Percentiles rank a stretch among this genome's conserved stretches.
These are phyloP conservation scores for Drosophila infuscata DNA, from an alignment of 2,888 invertebrate genomes.

Conservation along the genomic window DNA sequence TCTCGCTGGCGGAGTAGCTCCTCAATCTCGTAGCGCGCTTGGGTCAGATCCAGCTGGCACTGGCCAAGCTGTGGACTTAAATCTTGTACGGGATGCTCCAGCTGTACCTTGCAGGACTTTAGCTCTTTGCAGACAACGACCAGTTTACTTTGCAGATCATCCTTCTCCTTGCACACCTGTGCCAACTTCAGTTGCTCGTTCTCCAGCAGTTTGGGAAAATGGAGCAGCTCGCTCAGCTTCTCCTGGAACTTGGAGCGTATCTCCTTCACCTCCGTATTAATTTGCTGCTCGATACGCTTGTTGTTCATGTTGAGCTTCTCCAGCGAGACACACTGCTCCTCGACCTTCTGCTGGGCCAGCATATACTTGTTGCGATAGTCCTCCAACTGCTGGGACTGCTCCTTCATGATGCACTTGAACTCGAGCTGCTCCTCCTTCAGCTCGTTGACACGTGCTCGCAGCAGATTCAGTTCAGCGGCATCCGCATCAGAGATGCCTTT, in stretches of 20 bases:
- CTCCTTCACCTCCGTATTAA: slow-evolving; percentile 83
- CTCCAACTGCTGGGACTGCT: slow-evolving; percentile 83
- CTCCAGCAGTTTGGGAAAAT: slow-evolving; percentile 83
- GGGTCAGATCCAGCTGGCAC: slow-evolving; percentile 75
- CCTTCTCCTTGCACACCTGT: slow-evolving; percentile 80
- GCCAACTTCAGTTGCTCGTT: slow-evolving; percentile 83
- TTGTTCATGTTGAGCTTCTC: slow-evolving; percentile 84
- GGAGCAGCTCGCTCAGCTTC: slow-evolving; percentile 82
- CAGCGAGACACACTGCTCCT: slow-evolving; percentile 82
- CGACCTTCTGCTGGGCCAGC: slow-evolving; percentile 83
- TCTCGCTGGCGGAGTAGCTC: slow-evolving; percentile 79
- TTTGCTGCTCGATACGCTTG: slow-evolving; percentile 83
- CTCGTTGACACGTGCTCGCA: slow-evolving; percentile 80
- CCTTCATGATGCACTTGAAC: slow-evolving; percentile 84
- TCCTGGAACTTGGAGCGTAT: slow-evolving; percentile 84
- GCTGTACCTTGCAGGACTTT: slow-evolving; percentile 70
- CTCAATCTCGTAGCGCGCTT: slow-evolving; percentile 73
- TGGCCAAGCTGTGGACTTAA: slow-evolving; percentile 72
- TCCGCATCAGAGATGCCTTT: slow-evolving; percentile 64
- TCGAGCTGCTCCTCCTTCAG: slow-evolving; percentile 83
- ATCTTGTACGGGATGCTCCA: slow-evolving; percentile 62
- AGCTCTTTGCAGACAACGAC: slow-evolving; percentile 83
- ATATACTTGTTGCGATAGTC: slow-evolving; percentile 84
- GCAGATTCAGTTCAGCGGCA: slow-evolving; percentile 74
- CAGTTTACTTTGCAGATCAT: slow-evolving; percentile 82